A percentile compares a stretch with the other conserved stretches of the same genome.
These are phyloP conservation scores for Anomalospiza imberbis DNA, from an alignment of 2,797 vertebrate species.

Conservation along the genomic window DNA sequence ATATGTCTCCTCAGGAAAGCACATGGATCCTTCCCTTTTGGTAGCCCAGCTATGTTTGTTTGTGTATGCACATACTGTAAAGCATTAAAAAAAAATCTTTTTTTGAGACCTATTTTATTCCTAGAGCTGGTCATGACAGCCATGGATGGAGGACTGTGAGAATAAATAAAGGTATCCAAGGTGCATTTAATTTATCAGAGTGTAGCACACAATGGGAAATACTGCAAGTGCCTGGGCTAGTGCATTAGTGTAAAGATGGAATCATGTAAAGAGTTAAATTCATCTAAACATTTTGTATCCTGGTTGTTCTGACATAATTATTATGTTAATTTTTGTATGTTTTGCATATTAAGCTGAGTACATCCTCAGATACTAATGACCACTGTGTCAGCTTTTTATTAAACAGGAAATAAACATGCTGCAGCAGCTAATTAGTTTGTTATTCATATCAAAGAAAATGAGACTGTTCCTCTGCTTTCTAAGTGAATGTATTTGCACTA, in stretches of 20 bases:
- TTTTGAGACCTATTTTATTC: neutral
- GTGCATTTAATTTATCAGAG: constrained; percentile 35
- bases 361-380: constrained; percentile 69
- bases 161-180: constrained; percentile 2
- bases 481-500: neutral
- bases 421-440: constrained; percentile 70
- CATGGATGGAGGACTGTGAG: neutral
- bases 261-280: constrained; percentile 73
- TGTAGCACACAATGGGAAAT: constrained; percentile 42
- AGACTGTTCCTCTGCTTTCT: constrained; percentile 18
- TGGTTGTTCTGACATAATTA: constrained; percentile 73
- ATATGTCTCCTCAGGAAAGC: neutral
- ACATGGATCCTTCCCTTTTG: neutral
- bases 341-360: constrained; percentile 68
- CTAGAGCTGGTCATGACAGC: neutral
- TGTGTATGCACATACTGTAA: neutral
- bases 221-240: constrained; percentile 47
- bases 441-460: constrained; percentile 58
- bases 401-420: constrained; percentile 72
- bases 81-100: neutral
- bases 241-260: constrained; percentile 52
- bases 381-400: constrained; percentile 71
- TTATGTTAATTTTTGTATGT: constrained; percentile 72
- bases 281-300: constrained; percentile 68
- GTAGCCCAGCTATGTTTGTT: neutral